A percentile compares a stretch with the other conserved stretches of the same genome.
phyloP scores from a whole-genome alignment of 2,797 vertebrate species.

The Paguma larvata region DNA sequence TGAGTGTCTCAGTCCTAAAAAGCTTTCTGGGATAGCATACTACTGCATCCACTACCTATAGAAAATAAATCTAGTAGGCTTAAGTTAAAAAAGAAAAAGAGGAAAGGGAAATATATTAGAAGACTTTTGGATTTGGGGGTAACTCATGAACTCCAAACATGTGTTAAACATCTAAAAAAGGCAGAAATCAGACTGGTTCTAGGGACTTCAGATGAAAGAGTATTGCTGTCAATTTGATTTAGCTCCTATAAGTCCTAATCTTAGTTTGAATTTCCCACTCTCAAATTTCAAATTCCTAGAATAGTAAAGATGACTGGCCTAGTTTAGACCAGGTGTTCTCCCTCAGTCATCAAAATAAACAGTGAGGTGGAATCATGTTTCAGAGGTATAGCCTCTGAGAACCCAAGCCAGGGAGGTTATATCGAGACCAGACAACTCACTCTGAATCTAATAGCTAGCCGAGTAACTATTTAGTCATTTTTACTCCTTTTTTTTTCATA shows the following conservation, averaged over 20 bases:
- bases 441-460: not conserved
- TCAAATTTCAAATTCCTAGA: slow-evolving; percentile 2
- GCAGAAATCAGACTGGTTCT: not conserved
- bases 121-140: not conserved
- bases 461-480: not conserved
- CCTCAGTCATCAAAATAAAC: not conserved
- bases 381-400: not conserved
- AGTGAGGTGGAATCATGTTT: not conserved
- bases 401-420: not conserved
- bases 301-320: not conserved
- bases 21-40: not conserved
- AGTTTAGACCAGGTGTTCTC: not conserved
- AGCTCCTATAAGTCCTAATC: not conserved
- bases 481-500: not conserved
- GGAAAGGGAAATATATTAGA: not conserved
- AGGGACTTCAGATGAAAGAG: not conserved
- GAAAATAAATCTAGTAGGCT: not conserved
- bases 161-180: not conserved
- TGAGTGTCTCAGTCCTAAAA: not conserved
- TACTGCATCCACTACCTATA: not conserved
- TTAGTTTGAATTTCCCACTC: not conserved
- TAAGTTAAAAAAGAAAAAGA: not conserved
- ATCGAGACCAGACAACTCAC: not conserved
- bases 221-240: not conserved
- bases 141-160: not conserved